Percentiles rank a stretch among this genome's conserved stretches.
Evolutionary conservation across 2,888 invertebrate genomes (phyloP).

Genomic region (Harmothoe impar): DNA sequence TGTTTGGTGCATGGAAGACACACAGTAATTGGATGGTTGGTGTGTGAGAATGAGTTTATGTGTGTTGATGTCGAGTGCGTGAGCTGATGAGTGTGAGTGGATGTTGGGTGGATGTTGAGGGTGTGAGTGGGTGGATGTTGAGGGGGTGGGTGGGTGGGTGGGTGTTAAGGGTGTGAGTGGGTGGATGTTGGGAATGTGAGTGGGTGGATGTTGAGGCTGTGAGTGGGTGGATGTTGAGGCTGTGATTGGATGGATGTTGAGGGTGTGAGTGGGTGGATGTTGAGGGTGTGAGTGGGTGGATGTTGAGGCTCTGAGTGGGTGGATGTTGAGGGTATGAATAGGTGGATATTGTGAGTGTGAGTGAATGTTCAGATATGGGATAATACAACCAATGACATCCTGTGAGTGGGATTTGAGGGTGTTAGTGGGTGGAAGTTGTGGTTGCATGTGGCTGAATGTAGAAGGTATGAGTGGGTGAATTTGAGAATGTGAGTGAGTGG

Average conservation of each 20-base stretch:
- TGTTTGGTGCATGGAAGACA: too few species aligned
- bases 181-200: not conserved
- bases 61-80: not conserved
- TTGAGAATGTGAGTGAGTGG: too few species aligned
- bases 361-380: too few species aligned
- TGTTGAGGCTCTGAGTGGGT: not conserved
- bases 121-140: not conserved
- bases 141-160: too few species aligned
- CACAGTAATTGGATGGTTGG: not conserved
- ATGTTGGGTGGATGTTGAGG: not conserved
- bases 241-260: not conserved
- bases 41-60: not conserved
- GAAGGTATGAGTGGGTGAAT: not conserved
- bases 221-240: not conserved
- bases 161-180: not conserved
- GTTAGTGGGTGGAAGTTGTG: too few species aligned
- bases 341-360: too few species aligned
- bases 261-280: not conserved
- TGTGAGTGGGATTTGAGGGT: too few species aligned
- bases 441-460: not conserved
- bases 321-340: not conserved
- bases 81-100: not conserved
- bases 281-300: too few species aligned
- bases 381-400: too few species aligned
- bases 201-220: too few species aligned